Evolutionary conservation across 2,888 invertebrate genomes (phyloP), one percentile per base, ranked within the genome.

Genomic region (Cecidostiba fungosa): DNA sequence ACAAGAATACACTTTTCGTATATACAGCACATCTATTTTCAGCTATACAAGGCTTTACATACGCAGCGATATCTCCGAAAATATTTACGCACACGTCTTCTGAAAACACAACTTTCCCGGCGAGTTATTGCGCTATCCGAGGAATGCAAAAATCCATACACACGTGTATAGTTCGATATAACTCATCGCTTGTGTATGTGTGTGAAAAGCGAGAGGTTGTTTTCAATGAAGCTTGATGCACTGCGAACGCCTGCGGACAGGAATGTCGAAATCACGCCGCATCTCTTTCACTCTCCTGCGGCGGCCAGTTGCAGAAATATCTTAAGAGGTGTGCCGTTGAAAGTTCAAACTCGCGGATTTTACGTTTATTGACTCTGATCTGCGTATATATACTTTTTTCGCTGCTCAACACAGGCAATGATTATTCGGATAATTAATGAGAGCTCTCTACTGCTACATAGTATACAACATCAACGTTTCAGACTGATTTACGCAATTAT

Each of bases 321-420:
- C n/a, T 16, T 62, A 23, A 12, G 59, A 82, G 82, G 76, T 82
- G 82, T 50, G 82, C 76, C 82, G 69, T 69, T 62, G 74, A 50
- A 69, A 82, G 74, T 82, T 76, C 43, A 50, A 59, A 23, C 54
- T 59, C 43, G 47, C 8, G 14, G 50, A 70, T 43, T 36, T 43
- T 19, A 50, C 62, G 8, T 12, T 12, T 5, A 26, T 62, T 23
- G 10, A 26, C 62, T 62, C 50, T 3, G 19, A 6, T 50, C 19
- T 1, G 3, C 16, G 2, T 54, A 54, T 54, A 47, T 47, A 47
- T 47, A 47, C 5, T 1, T 47, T 3, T 6, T 47, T 47, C 59
- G 59, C 8, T 1, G n/a, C n/a, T 23, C 54, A n/a, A 59, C 54
- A 59, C 54, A 59, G n/a, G 19, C 54, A 8, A 16, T 16, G 62